Evolutionary conservation across 2,888 invertebrate genomes (phyloP), one percentile per base, ranked within the genome.

Genomic region (Neoitamus cyanurus): DNA sequence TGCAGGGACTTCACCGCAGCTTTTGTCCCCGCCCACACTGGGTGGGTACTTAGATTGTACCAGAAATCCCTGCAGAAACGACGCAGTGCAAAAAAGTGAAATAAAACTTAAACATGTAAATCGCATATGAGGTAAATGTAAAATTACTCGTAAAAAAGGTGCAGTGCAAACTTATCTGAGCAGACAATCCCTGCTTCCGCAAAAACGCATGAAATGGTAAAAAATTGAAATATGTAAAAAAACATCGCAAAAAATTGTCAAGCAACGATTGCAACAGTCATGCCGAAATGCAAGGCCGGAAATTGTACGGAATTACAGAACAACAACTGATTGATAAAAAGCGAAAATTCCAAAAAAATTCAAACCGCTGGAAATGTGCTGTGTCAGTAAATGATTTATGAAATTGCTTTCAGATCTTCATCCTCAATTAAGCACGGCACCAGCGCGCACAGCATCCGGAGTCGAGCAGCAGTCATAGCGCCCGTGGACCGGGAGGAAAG

Each of bases 331-430:
- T 82, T 82, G 82, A 82, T 82, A 82, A 82, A 80, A 82, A 82
- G 11, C 69, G 34, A 42, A 58, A 20, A 25, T 58, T 30, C 34
- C 82, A n/a, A 42, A 31, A 82, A 82, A 28, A 69, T 69, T 34
- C 82, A 82, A 82, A 69, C 82, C 73, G 20, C 46, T 72, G 72
- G 83, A 48, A 83, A 83, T 83, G 69, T 83, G 86, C 87, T 87
- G 86, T 87, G 88, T 88, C 88, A 87, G 88, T 88, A 90, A 90
- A 90, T 90, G 89, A 90, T 90, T 90, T 90, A 90, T 90, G 89
- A 90, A 90, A 90, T 90, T 89, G 89, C 88, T 89, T 89, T 89
- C 88, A 87, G 84, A 87, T 87, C 87, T 87, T 88, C 87, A 87
- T 87, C 87, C 87, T 87, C 88, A 88, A 88, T 88, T 88, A 88